Evolutionary conservation across 1,140 invertebrate species (phyloP), one percentile per base, ranked within the genome.

Genomic region (Argopecten irradians): DNA sequence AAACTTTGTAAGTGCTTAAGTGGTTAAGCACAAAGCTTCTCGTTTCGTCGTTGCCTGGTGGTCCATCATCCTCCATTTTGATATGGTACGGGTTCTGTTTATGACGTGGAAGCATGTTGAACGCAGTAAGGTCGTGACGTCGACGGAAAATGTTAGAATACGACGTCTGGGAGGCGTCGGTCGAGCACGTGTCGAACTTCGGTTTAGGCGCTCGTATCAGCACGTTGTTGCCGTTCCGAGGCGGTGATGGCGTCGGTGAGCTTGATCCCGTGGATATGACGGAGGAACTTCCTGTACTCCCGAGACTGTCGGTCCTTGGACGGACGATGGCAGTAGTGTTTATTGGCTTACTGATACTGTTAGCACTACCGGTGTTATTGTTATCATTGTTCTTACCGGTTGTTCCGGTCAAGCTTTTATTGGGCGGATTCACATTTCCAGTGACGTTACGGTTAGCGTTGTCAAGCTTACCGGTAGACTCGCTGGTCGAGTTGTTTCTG

Each of bases 41-140:
- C 33, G 98, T 99, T 92, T 99, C 99, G 94, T 99, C 99, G 96
- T 99, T 99, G 91, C 98, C 98, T 95, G 99, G 98, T 95, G 98
- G 98, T 84, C 98, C 98, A 94, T 99, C 98, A 95, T 99, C 99
- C 96, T 99, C 98, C 96, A 99, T 99, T 97, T 95, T 95, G 43
- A 96, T 95, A 91, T 95, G 94, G 90, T 95, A 99, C 93, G 98
- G 99, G 96, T 99, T 99, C 94, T 99, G 97, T 96, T 99, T 99
- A 94, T 98, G 97, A 94, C 97, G 97, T 86, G 98, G 98, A 92
- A 99, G 96, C 88, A 97, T 97, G 95, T 98, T 99, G 97, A 99
- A 99, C 43, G 98, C 98, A 92, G 98, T 98, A 96, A 99, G 98
- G 96, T 99, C 98, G 93, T 97, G 96, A 89, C 99, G 97, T 91